Conservation (phyloP, 2,888 invertebrate species). For the Lasioglossum figueresi region DNA sequence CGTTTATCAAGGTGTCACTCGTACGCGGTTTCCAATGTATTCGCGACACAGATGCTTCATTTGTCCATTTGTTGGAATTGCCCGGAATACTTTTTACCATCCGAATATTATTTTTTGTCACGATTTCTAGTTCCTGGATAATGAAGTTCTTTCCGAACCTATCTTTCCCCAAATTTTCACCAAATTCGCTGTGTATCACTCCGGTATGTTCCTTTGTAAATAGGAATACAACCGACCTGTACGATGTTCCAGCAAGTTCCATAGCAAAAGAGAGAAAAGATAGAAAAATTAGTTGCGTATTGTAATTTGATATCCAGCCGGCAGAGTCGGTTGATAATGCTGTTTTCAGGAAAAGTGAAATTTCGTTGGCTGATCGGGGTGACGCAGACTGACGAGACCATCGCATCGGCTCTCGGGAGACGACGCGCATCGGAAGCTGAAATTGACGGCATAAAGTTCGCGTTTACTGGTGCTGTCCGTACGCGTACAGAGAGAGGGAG, state of each 20-base stretch:
- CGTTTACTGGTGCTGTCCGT: conserved; percentile 40
- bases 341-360: neutral
- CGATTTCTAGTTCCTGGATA: too few relatives aligned
- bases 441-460: conserved; percentile 61
- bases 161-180: too few relatives aligned
- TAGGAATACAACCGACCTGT: too few relatives aligned
- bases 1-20: neutral
- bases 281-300: neutral
- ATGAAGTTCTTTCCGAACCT: too few relatives aligned
- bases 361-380: conserved; percentile 16
- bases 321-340: neutral
- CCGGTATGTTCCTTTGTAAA: too few relatives aligned
- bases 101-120: too few relatives aligned
- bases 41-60: neutral
- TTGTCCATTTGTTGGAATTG: too few relatives aligned
- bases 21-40: neutral
- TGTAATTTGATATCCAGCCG: neutral
- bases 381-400: conserved; percentile 10
- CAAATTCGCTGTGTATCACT: too few relatives aligned
- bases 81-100: too few relatives aligned
- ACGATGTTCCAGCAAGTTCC: too few relatives aligned
- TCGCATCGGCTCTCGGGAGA: conserved; percentile 30
- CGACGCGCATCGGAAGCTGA: conserved; percentile 32
- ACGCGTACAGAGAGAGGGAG: neutral
- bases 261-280: too few relatives aligned